These are phyloP conservation scores for Xestia rhomboidea DNA, from an alignment of 2,888 invertebrate species.

Conservation along the genomic window DNA sequence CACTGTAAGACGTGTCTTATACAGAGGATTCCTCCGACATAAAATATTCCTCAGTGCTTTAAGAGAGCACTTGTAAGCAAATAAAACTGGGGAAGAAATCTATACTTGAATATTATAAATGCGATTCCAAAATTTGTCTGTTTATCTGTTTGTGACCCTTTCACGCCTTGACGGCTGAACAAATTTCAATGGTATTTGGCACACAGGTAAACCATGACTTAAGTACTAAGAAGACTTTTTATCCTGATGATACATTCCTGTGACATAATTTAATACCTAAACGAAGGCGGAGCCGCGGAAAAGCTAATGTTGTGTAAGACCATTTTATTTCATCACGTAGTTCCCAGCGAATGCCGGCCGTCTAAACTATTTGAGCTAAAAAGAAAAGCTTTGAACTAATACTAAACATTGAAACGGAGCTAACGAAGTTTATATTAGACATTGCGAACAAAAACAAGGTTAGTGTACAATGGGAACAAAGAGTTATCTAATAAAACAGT, in stretches of 20 bases:
- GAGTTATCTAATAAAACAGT: slow-evolving; percentile 40
- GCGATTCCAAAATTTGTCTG: not conserved
- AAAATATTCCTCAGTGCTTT: slow-evolving; percentile 29
- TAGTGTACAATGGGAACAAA: slow-evolving; percentile 41
- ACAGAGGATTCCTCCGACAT: slow-evolving; percentile 12
- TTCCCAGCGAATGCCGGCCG: not conserved
- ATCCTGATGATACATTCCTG: not conserved
- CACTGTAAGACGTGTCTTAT: slow-evolving; percentile 1
- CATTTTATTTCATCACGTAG: slow-evolving; percentile 23
- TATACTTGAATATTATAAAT: not conserved
- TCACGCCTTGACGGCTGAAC: not conserved
- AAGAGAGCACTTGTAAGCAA: slow-evolving; percentile 13
- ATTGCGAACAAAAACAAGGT: slow-evolving; percentile 39
- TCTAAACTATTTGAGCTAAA: not conserved
- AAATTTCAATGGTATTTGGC: not conserved
- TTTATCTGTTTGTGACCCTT: not conserved
- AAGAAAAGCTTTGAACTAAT: slow-evolving; percentile 21
- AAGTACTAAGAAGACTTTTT: not conserved
- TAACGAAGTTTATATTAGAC: slow-evolving; percentile 48
- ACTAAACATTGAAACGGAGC: slow-evolving; percentile 17
- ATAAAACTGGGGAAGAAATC: slow-evolving; percentile 15
- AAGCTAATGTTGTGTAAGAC: not conserved
- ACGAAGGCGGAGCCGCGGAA: not conserved
- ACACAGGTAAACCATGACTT: not conserved
- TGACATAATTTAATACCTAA: not conserved